A percentile compares a stretch with the other conserved stretches of the same genome.
These are phyloP conservation scores for Dysdera silvatica DNA, from an alignment of 1,140 invertebrate genomes.

Conservation along the genomic window DNA sequence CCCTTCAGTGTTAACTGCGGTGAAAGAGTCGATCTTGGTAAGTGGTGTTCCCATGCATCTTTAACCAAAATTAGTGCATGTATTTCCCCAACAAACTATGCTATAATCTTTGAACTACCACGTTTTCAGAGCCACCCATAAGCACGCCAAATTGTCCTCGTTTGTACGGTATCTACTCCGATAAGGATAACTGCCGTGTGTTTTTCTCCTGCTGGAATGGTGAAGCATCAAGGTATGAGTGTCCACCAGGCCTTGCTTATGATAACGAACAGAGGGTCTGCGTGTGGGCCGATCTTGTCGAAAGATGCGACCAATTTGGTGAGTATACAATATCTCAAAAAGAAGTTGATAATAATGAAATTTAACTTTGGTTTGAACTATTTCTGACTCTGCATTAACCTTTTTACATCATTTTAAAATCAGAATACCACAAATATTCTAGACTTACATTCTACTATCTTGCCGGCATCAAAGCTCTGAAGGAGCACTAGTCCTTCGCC, in stretches of 20 bases:
- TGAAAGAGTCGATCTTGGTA: conserved; percentile 71
- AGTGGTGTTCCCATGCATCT: conserved; percentile 30
- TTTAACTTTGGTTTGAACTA: no score
- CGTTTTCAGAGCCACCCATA: conserved; percentile 66
- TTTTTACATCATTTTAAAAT: no score
- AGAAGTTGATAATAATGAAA: no score
- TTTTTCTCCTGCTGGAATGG: conserved; percentile 97
- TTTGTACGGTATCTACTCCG: conserved; percentile 85
- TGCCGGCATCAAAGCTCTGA: no score
- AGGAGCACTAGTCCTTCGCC: no score
- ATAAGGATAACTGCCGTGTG: conserved; percentile 76
- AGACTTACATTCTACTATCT: no score
- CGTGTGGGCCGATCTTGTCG: conserved; percentile 67
- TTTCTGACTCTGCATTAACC: no score
- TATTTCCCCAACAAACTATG: neutral
- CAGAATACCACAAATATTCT: no score
- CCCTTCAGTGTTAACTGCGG: conserved; percentile 92
- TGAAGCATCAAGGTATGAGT: conserved; percentile 83
- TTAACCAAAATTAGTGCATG: neutral
- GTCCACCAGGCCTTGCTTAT: conserved; percentile 86
- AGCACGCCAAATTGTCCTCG: conserved; percentile 73
- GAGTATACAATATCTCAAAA: conserved; percentile 1
- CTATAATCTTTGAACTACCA: neutral
- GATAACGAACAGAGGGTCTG: conserved; percentile 49
- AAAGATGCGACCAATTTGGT: conserved; percentile 38